Evolutionary conservation across 1,140 invertebrate genomes (phyloP), one percentile per base, ranked within the genome.

Genomic region (Bombus cullumanus): DNA sequence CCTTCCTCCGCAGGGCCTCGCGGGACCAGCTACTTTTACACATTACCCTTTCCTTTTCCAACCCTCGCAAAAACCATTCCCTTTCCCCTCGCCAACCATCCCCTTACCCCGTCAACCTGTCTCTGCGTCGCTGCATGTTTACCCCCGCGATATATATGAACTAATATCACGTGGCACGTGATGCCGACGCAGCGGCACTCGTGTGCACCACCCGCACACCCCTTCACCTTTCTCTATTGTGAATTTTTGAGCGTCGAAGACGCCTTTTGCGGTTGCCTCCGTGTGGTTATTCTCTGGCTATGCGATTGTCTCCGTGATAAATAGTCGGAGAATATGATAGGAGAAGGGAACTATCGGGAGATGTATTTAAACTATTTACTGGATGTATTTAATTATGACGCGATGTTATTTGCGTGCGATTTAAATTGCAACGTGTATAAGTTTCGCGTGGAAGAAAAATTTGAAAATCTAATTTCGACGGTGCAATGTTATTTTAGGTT

Each of bases 121-220:
- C 76, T 37, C 59, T 34, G 77, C 88, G 76, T 83, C 80, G 84
- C 86, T 89, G 88, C 88, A 90, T 92, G 85, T 91, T 90, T 92
- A 91, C 78, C 74, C 72, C 66, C 81, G 84, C 91, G 90, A 90
- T 91, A 92, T 91, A 92, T 92, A 92, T 91, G 87, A 92, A 91
- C 86, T 91, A 92, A 92, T 92, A 92, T 92, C 90, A 83, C 81
- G 83, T 83, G 86, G 81, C 90, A 91, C 89, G 90, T 92, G 90
- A 91, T 64, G 76, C 88, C 85, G 76, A 76, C 81, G 59, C 77
- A 86, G 69, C 81, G 71, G 31, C 75, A 89, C 79, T 79, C 75
- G 64, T 89, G 88, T 41, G 39, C 75, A 22, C 72, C 77, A 74
- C 62, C 62, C 59, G 43, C 73, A n/a, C n/a, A 59, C 59, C 64